Percentiles rank a stretch among this genome's conserved stretches.
Conservation (phyloP, 2,888 invertebrate species). For the Nezara viridula region DNA sequence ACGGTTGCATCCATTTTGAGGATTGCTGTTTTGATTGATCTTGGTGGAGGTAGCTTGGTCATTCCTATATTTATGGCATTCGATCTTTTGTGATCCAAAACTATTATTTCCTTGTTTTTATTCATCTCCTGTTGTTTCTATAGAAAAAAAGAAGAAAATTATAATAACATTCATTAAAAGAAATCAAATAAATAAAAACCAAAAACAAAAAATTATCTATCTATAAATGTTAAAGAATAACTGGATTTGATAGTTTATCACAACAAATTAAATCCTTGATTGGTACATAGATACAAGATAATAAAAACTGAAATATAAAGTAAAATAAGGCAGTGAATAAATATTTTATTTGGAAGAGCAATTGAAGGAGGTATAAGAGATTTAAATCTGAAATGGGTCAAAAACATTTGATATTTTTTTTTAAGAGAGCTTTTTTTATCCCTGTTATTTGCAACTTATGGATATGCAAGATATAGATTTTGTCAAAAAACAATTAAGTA, state of each 20-base stretch:
- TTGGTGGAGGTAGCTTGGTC: conserved; percentile 97
- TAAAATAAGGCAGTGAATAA: not conserved
- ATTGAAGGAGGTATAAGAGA: not conserved
- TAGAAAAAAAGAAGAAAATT: conserved; percentile 58
- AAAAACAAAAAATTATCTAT: not conserved
- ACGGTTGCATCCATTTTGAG: conserved; percentile 99
- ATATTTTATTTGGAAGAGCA: not conserved
- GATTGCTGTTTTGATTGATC: conserved; percentile 98
- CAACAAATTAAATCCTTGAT: not conserved
- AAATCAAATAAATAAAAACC: not conserved
- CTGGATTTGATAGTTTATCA: not conserved
- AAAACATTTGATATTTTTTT: not conserved
- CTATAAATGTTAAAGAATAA: not conserved
- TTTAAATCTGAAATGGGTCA: not conserved
- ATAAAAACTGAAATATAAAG: not conserved
- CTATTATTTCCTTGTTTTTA: conserved; percentile 92
- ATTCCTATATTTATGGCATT: conserved; percentile 99
- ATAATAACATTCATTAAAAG: not conserved
- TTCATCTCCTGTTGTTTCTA: conserved; percentile 88
- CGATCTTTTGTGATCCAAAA: conserved; percentile 96
- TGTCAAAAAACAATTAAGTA: too few species aligned
- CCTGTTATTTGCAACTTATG: too few species aligned
- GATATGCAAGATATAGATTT: too few species aligned
- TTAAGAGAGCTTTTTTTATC: too few species aligned
- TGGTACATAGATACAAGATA: not conserved